Evolutionary conservation across 2,888 invertebrate species (phyloP).

Genomic region (Coleophora deauratella): DNA sequence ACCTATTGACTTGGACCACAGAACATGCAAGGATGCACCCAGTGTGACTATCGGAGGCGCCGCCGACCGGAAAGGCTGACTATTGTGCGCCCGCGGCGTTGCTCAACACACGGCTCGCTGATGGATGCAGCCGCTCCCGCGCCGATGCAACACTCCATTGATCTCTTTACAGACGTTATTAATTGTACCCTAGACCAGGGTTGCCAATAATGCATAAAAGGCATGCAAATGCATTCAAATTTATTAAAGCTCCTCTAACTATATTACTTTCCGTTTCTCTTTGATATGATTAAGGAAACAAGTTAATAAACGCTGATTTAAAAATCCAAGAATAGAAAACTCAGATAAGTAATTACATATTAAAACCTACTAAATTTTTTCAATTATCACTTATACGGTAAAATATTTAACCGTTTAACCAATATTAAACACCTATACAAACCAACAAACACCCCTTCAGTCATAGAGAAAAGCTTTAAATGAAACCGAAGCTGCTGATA

Average conservation of each 20-base stretch:
- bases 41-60: constrained; percentile 44
- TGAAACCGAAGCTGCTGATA: constrained; percentile 1
- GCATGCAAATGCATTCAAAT: too few species aligned
- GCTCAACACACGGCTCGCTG: constrained; percentile 22
- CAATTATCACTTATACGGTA: too few species aligned
- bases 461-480: neutral
- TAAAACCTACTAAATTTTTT: too few species aligned
- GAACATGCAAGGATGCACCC: constrained; percentile 17
- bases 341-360: too few species aligned
- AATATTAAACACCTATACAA: too few species aligned
- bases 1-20: constrained; percentile 6
- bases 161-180: constrained; percentile 53
- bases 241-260: too few species aligned
- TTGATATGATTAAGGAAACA: too few species aligned
- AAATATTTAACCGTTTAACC: too few species aligned
- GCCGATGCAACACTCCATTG: constrained; percentile 46
- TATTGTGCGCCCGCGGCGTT: constrained; percentile 22
- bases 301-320: too few species aligned
- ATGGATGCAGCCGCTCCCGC: constrained; percentile 49
- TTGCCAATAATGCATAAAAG: too few species aligned
- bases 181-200: constrained; percentile 21
- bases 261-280: too few species aligned
- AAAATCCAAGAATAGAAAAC: too few species aligned
- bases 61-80: constrained; percentile 34
- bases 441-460: neutral